Conservation (phyloP, 2,113 vertebrate species). For the Neodon shergylaensis region DNA sequence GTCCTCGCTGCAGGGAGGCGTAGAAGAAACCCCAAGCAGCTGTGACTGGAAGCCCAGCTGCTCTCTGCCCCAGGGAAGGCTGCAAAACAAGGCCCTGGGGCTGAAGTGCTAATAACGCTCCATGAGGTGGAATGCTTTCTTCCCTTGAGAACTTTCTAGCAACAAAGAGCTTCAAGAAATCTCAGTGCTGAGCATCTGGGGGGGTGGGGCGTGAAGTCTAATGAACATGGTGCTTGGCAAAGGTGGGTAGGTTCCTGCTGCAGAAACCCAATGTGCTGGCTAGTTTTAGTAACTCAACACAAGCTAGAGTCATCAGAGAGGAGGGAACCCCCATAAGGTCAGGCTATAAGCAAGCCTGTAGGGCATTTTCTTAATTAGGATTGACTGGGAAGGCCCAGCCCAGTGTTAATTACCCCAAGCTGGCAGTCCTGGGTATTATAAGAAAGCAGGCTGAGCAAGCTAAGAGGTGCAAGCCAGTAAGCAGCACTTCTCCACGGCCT, state of each 20-base stretch:
- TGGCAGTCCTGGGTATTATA: background rate
- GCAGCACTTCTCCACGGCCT: background rate
- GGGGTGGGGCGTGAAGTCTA: background rate
- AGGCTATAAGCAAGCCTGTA: background rate
- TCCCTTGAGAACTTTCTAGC: slow-evolving; percentile 26
- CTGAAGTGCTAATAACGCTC: slow-evolving; percentile 13
- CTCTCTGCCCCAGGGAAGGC: background rate
- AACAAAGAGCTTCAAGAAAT: background rate
- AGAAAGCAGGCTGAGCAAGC: background rate
- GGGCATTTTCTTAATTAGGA: background rate
- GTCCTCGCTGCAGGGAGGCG: background rate
- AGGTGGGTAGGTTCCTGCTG: background rate
- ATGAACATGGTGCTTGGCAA: background rate
- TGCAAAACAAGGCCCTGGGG: background rate
- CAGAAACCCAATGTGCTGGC: background rate
- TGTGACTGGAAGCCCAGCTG: slow-evolving; percentile 29
- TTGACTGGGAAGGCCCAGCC: background rate
- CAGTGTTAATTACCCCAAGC: background rate
- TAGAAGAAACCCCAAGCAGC: background rate
- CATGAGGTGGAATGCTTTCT: background rate
- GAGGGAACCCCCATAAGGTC: background rate
- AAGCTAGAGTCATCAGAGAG: background rate
- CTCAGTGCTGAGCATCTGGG: background rate
- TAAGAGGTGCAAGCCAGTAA: too few relatives aligned
- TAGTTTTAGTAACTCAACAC: background rate